Evolutionary conservation across 2,888 invertebrate species (phyloP), one percentile per base, ranked within the genome.

Genomic region (Temnothorax ravouxi): DNA sequence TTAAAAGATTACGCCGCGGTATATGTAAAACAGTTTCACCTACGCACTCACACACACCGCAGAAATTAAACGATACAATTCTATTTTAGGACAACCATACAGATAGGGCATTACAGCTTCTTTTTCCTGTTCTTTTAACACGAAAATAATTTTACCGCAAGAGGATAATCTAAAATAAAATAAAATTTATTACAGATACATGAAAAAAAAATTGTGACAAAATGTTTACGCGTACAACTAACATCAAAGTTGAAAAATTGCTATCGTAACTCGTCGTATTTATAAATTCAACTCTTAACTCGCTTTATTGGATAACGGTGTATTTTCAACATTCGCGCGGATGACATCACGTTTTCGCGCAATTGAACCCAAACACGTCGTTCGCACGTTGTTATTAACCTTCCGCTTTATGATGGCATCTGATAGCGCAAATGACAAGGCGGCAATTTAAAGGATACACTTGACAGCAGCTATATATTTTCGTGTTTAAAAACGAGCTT

Each of bases 11-110:
- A 74, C 69, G 62, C 61, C 29, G 61, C 86, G 84, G 66, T 84
- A 89, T 86, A 84, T 81, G 88, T 84, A 84, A 88, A 77, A 64
- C 81, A 79, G 84, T 85, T 67, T 79, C 84, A 69, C 88, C 86
- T 86, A 86, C 89, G 79, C 25, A 41, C 56, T 44, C 47, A 47
- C 15, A 25, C 15, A 25, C 15, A 18, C 15, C 52, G 52, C 72
- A 82, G 86, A 83, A 83, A 44, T 84, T 52, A 69, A 44, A 52
- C 41, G 76, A 86, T 87, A 34, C 29, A 9, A 79, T 38, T 61
- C 38, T 71, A 59, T 18, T 71, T 71, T 69, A 9, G 34, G 29
- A 29, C 25, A 25, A 11, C 1, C 8, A 41, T n/a, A n/a, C 15
- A 18, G 21, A 11, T n/a, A n/a, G 8, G 52, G 6, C 2, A 34